Percentiles rank a stretch among this genome's conserved stretches.
phyloP scores from a whole-genome alignment of 2,888 invertebrate species.

The Diloba caeruleocephala region DNA sequence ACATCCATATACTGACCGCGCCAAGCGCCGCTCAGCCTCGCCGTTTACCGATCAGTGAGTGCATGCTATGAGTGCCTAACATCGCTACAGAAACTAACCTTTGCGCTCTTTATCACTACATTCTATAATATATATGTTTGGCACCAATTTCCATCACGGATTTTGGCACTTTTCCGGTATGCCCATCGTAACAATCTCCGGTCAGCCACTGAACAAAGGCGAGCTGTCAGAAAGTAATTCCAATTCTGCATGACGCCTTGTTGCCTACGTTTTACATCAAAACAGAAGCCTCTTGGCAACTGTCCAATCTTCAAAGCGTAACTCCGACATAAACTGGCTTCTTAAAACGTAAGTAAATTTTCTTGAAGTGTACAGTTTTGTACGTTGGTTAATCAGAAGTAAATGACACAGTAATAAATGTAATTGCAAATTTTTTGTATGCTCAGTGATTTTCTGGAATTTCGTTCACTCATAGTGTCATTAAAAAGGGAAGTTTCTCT shows the following conservation, averaged over 20 bases:
- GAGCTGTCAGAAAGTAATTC: constrained; percentile 52
- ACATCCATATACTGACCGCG: too few relatives aligned
- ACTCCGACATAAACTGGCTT: constrained; percentile 34
- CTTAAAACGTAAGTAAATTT: constrained; percentile 30
- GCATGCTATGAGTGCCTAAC: too few relatives aligned
- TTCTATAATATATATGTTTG: constrained; percentile 1
- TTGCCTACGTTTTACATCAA: constrained; percentile 45
- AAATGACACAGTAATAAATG: too few relatives aligned
- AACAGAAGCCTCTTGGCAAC: constrained; percentile 52
- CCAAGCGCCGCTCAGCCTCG: too few relatives aligned
- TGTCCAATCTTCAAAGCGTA: constrained; percentile 49
- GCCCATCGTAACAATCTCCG: constrained; percentile 33
- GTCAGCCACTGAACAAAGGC: constrained; percentile 38
- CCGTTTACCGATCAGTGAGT: too few relatives aligned
- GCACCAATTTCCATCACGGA: constrained; percentile 14
- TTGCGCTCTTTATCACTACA: constrained; percentile 16
- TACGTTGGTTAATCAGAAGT: neutral
- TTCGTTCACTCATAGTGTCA: too few relatives aligned
- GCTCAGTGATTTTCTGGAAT: too few relatives aligned
- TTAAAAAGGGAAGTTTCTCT: too few relatives aligned
- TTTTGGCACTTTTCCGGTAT: constrained; percentile 15
- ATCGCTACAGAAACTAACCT: too few relatives aligned
- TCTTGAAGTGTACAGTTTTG: constrained; percentile 7
- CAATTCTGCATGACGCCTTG: constrained; percentile 53
- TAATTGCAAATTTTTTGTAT: too few relatives aligned